Base-by-base conservation (phyloP, 1,140 invertebrate genomes). In the Ceratosolen solmsi region DNA sequence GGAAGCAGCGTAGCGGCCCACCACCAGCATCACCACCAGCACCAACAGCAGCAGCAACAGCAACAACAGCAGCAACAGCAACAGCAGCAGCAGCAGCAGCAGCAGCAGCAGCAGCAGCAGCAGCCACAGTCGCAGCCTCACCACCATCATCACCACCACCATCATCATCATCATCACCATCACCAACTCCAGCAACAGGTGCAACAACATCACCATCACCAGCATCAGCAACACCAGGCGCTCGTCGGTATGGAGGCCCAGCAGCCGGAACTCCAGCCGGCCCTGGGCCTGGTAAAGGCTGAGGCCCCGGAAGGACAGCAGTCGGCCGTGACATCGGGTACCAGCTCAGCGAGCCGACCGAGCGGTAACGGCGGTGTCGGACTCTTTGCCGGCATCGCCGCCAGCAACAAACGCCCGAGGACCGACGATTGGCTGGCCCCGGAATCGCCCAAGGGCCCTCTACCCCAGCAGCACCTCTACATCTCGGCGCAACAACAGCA, bases 371-470 rank as follows among this genome's bases (percentile, higher is more conserved):
- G 85, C 22, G 84, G 85, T 63, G 63, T 68, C 36, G 83, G 88
- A 25, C 82, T 88, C 5, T 90, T 91, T 75, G 83, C 86, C 38
- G 86, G 87, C 9, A 89, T 89, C 9, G 85, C 86, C 27, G 84
- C 83, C 77, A 87, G 86, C 82, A 90, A 87, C 82, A 92, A 92
- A 72, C 86, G 87, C 38, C 85, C 89, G 13, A 84, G 93, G 13
- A 88, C 92, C 27, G 94, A 94, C 85, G 94, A 95, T 85, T 95
- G 94, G 94, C 87, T 94, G 71, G 90, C 93, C 49, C 93, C 93
- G 3, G 92, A 92, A 56, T 94, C 93, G 88, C 94, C 93, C 84
- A 93, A 92, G 87, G 92, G 87, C 65, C 84, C 83, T 68, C 58
- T 90, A n/a, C 87, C 88, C 85, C 93, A 90, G 88, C 93, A 91